Conservation (phyloP, 2,888 invertebrate genomes). For the Amphipyra berbera region DNA sequence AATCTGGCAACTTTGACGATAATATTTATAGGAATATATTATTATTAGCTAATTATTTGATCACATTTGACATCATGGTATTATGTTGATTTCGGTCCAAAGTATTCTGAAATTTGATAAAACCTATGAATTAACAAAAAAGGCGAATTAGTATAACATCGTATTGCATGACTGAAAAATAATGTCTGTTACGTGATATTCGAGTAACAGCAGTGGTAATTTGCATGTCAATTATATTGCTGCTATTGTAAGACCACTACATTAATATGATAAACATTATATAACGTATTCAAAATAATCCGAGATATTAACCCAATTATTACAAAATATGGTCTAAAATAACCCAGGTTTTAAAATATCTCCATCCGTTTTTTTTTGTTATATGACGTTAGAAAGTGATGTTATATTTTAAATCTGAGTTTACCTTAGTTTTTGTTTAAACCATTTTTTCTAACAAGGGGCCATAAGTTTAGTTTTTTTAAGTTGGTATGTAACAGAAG, state of each 20-base stretch:
- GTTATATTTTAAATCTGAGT: no score
- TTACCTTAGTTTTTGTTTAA: no score
- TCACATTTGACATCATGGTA: conserved; percentile 29
- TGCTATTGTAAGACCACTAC: conserved; percentile 44
- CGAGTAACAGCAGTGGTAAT: conserved; percentile 39
- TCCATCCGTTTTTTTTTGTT: no score
- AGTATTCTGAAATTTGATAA: conserved; percentile 33
- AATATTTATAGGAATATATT: conserved; percentile 26
- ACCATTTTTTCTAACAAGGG: no score
- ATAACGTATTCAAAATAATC: conserved; percentile 17
- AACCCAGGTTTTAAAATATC: no score
- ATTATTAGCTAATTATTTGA: conserved; percentile 25
- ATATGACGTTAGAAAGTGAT: no score
- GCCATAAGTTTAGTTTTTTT: conserved; percentile 13
- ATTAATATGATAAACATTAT: conserved; percentile 35
- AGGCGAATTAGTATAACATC: conserved; percentile 42
- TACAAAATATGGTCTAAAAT: no score
- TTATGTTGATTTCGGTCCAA: conserved; percentile 56
- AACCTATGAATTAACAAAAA: conserved; percentile 9
- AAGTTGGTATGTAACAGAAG: conserved; percentile 1
- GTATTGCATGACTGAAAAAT: conserved; percentile 52
- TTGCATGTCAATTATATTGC: conserved; percentile 56
- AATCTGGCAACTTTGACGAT: conserved; percentile 58
- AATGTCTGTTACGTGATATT: conserved; percentile 47
- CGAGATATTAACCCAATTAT: no score